These are phyloP conservation scores for Mus pahari DNA, from an alignment of 2,113 vertebrate species.

Conservation along the genomic window DNA sequence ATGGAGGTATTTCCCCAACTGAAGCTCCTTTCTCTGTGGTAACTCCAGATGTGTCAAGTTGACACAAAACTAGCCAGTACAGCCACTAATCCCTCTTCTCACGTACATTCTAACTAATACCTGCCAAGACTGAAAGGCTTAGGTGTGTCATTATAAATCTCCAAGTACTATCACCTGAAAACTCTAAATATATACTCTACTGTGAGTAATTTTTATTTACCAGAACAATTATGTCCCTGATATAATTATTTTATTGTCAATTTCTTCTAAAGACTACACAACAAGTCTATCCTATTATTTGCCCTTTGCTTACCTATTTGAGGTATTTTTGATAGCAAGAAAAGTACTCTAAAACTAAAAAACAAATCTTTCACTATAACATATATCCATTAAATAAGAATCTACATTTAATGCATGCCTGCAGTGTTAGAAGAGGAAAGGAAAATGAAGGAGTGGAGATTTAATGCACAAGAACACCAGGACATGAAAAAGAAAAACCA, in stretches of 20 bases:
- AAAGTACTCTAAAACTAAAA: slow-evolving; percentile 20
- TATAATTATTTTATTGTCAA: slow-evolving; percentile 4
- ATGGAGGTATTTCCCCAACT: too few species aligned
- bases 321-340: neutral
- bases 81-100: neutral
- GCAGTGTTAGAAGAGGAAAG: slow-evolving; percentile 33
- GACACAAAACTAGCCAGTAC: too few species aligned
- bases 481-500: slow-evolving; percentile 49
- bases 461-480: slow-evolving; percentile 23
- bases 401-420: neutral
- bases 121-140: neutral
- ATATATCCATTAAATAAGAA: slow-evolving; percentile 20
- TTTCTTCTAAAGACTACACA: neutral
- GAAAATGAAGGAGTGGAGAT: slow-evolving; percentile 29
- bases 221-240: neutral
- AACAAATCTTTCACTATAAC: neutral
- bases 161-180: neutral
- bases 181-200: neutral
- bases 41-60: too few species aligned
- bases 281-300: neutral
- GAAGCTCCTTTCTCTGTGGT: too few species aligned
- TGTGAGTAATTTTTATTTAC: neutral
- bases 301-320: neutral
- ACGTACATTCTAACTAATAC: neutral
- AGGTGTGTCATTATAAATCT: neutral